Conservation (phyloP, 2,113 vertebrate genomes). For the Ptilonorhynchus violaceus region DNA sequence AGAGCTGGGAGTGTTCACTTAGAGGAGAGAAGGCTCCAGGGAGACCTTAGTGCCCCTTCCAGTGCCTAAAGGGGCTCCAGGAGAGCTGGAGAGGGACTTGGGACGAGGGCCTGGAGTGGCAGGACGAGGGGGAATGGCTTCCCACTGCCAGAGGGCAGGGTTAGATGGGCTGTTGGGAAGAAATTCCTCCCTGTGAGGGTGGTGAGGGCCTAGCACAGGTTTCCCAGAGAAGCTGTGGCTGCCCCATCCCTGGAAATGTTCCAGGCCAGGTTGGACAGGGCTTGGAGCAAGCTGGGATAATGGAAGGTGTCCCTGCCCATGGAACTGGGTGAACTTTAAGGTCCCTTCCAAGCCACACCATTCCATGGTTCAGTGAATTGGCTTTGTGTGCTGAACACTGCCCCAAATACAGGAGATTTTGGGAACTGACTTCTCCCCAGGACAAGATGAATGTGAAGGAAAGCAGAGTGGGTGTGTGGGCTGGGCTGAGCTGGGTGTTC, state of each 20-base stretch:
- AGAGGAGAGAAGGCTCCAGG: background rate
- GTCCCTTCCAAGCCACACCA: background rate
- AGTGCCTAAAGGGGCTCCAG: background rate
- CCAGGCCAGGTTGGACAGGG: rapidly evolving
- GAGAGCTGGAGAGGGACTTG: background rate
- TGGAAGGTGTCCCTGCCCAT: background rate
- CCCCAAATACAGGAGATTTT: background rate
- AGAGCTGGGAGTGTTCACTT: background rate
- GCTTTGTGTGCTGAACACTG: background rate
- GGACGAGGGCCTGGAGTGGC: background rate
- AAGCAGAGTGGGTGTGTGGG: background rate
- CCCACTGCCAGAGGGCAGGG: background rate
- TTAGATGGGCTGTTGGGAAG: rapidly evolving
- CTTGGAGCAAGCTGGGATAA: rapidly evolving
- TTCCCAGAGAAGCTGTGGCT: background rate
- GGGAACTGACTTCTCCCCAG: background rate
- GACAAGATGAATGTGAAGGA: background rate
- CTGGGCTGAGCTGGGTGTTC: background rate
- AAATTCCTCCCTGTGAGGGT: background rate
- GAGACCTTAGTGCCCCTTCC: rapidly evolving
- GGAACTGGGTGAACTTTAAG: rapidly evolving
- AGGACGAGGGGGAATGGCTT: background rate
- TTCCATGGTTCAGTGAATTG: background rate
- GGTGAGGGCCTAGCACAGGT: background rate
- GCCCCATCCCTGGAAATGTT: background rate